Base-by-base conservation (phyloP, 92 coral and sea anemone genomes). In the Bergia puertoricense region DNA sequence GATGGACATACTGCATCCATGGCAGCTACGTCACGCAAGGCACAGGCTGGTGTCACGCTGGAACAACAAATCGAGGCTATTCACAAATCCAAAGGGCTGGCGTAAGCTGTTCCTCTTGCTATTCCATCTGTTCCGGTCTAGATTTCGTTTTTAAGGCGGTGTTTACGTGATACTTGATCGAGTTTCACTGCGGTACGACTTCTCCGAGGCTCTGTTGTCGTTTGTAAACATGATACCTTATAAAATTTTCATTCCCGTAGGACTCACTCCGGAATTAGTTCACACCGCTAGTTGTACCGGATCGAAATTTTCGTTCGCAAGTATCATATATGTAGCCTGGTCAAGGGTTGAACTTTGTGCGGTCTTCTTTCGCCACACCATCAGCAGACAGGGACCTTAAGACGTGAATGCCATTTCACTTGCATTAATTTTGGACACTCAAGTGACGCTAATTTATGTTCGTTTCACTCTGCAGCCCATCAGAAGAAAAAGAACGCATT, bases 51-150 rank as follows among this genome's bases (percentile, higher is more conserved):
- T 39, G 96, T 97, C 42, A 92, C 99, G 43, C 78, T 97, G 6
- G 99, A 97, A 51, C 98, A 97, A 77, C 99, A 97, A 86, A 95
- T 97, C 68, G 99, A 97, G 88, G 98, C 98, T 73, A 97, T 97
- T 65, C 99, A 97, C 93, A 97, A 97, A 88, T 96, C 98, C 57
- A 97, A 95, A 82, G 99, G 99, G 66, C 93, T 97, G 38, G 95
- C 94, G 99, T 97, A 87, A 94, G 99, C 91, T 57, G 14, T 87
- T 43, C 7, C 43, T 38, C 85, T 44, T 62, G 7, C 69, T 18
- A 9, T 74, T 15, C 77, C 65, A 37, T 44, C 36, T 39, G 23
- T 13, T 36, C 45, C 3, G 44, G 30, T 85, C 20, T 84, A 15
- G 46, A 66, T 43, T 13, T 4, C 15, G 65, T 76, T 36, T 76